Conservation (phyloP, 2,113 vertebrate genomes). For the Callopanchax toddi region DNA sequence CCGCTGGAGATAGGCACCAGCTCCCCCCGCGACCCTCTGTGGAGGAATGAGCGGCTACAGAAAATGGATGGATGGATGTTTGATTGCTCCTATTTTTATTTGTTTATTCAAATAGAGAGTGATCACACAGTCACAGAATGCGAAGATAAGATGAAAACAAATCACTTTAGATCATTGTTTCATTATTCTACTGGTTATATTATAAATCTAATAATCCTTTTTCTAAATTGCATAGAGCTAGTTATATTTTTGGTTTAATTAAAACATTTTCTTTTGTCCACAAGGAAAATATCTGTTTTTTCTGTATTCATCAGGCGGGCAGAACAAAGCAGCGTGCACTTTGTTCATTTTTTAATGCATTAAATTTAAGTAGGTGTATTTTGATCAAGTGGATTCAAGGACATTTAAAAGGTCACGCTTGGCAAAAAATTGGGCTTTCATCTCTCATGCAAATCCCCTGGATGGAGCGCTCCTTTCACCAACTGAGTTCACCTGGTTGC, state of each 20-base stretch:
- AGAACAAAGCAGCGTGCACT: slow-evolving; percentile 19
- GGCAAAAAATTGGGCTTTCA: slow-evolving; percentile 62
- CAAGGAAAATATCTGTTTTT: slow-evolving; percentile 32
- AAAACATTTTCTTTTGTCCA: slow-evolving; percentile 4
- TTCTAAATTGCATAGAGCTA: no score
- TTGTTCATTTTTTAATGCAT: slow-evolving; percentile 60
- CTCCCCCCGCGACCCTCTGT: no score
- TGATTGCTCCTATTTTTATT: no score
- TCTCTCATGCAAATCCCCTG: slow-evolving; percentile 71
- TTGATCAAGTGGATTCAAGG: slow-evolving; percentile 70
- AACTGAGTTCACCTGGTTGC: slow-evolving; percentile 61
- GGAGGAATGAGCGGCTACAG: no score
- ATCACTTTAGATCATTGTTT: no score
- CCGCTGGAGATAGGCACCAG: no score
- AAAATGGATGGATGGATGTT: no score
- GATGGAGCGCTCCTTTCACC: slow-evolving; percentile 64
- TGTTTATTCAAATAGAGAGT: no score
- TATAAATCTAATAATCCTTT: no score
- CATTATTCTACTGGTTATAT: no score
- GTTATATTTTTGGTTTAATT: slow-evolving; percentile 5
- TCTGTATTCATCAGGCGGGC: slow-evolving; percentile 41
- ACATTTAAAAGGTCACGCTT: slow-evolving; percentile 64
- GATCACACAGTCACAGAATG: no score
- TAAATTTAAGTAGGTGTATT: slow-evolving; percentile 59
- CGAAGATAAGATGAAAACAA: no score